Base-by-base conservation (phyloP, 2,113 vertebrate species). In the Micromys minutus region DNA sequence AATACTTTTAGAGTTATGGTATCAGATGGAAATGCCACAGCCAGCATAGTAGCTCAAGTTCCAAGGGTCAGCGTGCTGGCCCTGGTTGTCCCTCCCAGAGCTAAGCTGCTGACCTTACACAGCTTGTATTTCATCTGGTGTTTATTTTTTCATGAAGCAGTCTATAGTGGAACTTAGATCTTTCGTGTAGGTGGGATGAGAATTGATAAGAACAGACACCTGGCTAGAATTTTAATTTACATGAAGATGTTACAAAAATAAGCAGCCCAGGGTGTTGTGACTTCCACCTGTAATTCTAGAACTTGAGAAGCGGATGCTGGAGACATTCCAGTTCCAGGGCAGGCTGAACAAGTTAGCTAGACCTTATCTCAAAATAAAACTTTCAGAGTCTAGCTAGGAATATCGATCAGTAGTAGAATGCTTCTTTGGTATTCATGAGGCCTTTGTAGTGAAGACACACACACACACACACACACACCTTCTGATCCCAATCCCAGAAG, bases 131-230 rank as follows among this genome's bases (percentile, higher is more conserved):
- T 36, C 22, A 13, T 94, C 67, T 71, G 47, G 36, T 75, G 34
- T 74, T 88, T 87, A 74, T 80, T 63, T 93, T 87, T 85, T 31
- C 85, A 55, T 52, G 57, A 75, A 59, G 79, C 57, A 86, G 24
- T 67, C 47, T 75, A 36, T 50, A 36, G 45, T 65, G 39, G 72
- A 94, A 76, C 26, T 72, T 87, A 75, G 24, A n/a, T 63, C 36
- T 69, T 95, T 81, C 36, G 36, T 52, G 52, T n/a, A 71, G 47
- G 61, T 76, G 5, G 42, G 55, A n/a, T 71, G 39, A 92, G 22
- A 92, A 47, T 83, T 39, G 65, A 12, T 95, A 71, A 69, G 71
- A 89, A 86, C 50, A 63, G 21, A 57, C 50, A 57, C 19, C 10
- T 57, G 36, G 36, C 36, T 61, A 29, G 36, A 83, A 61, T 42